Conservation (phyloP, 1,140 invertebrate genomes). For the Formica exsecta region DNA sequence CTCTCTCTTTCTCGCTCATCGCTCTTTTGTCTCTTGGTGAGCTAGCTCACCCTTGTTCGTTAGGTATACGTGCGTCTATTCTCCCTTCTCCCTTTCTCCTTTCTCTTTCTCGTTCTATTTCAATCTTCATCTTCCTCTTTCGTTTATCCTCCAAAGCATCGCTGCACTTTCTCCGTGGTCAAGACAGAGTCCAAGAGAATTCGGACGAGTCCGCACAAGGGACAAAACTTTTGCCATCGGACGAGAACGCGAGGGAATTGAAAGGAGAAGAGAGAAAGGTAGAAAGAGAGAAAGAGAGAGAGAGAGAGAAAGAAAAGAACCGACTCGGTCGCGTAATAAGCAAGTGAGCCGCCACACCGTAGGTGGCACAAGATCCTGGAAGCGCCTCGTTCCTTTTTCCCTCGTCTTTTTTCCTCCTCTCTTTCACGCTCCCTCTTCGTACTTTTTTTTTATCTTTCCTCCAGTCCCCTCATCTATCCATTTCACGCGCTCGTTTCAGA, state of each 20-base stretch:
- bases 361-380: conserved; percentile 73
- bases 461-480: background rate
- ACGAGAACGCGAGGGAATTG: background rate
- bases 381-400: conserved; percentile 50
- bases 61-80: background rate
- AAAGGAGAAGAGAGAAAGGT: background rate
- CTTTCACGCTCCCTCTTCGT: conserved; percentile 31
- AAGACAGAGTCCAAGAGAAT: conserved; percentile 12
- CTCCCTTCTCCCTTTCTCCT: background rate
- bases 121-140: background rate
- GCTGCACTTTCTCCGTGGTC: conserved; percentile 21
- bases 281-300: background rate
- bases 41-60: background rate
- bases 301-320: conserved; percentile 5
- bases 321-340: conserved; percentile 76
- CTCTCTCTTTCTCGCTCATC: background rate
- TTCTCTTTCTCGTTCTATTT: background rate
- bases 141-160: background rate
- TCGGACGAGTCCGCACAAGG: conserved; percentile 6
- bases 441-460: background rate
- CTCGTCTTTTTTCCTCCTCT: conserved; percentile 22
- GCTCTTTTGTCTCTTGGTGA: conserved; percentile 5
- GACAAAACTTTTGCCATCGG: conserved; percentile 49
- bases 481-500: conserved; percentile 35
- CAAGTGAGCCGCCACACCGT: conserved; percentile 70